Base-by-base conservation (phyloP, 2,797 vertebrate genomes). In the Scolopax rusticola region DNA sequence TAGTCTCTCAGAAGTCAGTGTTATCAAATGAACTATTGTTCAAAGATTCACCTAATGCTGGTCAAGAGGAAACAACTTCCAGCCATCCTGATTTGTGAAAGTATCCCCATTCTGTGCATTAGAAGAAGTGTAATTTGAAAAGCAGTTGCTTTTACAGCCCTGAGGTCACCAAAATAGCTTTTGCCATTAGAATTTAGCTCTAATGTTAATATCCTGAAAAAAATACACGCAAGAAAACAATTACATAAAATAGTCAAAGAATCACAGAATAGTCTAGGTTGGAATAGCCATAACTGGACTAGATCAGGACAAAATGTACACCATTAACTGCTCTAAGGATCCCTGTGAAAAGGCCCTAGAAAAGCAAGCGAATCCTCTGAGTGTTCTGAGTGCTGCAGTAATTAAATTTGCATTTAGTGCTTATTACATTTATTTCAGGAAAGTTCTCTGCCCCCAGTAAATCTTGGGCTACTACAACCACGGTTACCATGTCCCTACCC, bases 291-390 rank as follows among this genome's bases (percentile, higher is more conserved):
- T 56, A 78, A 75, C 41, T 54, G 82, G 78, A 69, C 33, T 8
- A 54, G 79, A 83, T 38, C 30, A 90, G 89, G 79, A 96, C 94
- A 94, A 88, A 93, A 78, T 4, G 89, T 82, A 47, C 84, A 71
- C 41, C n/a, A 68, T 47, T 45, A 75, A 71, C 41, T 70, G 67
- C 81, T 91, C 89, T 76, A 77, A 91, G 74, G 84, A 87, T 33
- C 93, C 51, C 60, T 57, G 53, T 50, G 43, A 51, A 95, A 93
- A 71, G 32, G 54, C 45, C 69, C 53, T 11, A 28, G 91, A 79
- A 94, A 18, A 54, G 82, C 30, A 53, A 75, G 67, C 1, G 6
- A 85, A 84, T 40, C 69, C 86, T 87, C 45, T 6, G 87, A 85
- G 82, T 30, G 28, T 45, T 88, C 56, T 16, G 74, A 82, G 63